Percentiles rank a stretch among this genome's conserved stretches.
phyloP scores from a whole-genome alignment of 2,888 invertebrate species.

The Cheilosia grossa region DNA sequence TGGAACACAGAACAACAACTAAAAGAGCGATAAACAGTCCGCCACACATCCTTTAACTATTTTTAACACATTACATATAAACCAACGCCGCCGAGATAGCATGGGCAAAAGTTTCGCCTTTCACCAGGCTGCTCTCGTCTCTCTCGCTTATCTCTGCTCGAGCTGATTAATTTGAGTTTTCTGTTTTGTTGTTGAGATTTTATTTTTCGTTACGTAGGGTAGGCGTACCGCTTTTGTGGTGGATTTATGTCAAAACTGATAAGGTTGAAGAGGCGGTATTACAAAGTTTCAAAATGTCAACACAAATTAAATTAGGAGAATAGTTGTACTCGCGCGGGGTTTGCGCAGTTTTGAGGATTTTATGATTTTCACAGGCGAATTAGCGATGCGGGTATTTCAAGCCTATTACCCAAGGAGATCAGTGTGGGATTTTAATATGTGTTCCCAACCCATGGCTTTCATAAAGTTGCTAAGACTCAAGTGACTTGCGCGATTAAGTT shows the following conservation, averaged over 20 bases:
- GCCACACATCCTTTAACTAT: slow-evolving; percentile 22
- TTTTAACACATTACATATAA: slow-evolving; percentile 12
- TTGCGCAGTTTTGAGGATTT: not conserved
- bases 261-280: slow-evolving; percentile 13
- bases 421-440: no score
- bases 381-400: no score
- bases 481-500: no score
- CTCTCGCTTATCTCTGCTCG: slow-evolving; percentile 29
- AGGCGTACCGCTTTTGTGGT: slow-evolving; percentile 9
- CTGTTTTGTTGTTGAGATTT: not conserved
- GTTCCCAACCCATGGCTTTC: no score
- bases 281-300: slow-evolving; percentile 29
- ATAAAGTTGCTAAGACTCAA: no score
- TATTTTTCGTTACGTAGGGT: not conserved
- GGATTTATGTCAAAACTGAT: slow-evolving; percentile 28
- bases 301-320: not conserved
- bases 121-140: slow-evolving; percentile 4
- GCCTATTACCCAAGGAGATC: no score
- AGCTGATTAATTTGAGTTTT: slow-evolving; percentile 37
- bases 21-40: slow-evolving; percentile 28
- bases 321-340: not conserved
- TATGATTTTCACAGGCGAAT: no score
- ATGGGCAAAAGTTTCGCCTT: slow-evolving; percentile 26
- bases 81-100: slow-evolving; percentile 12
- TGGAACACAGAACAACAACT: slow-evolving; percentile 13